Base-by-base conservation (phyloP, 2,888 invertebrate genomes). In the Anaspis maculata region DNA sequence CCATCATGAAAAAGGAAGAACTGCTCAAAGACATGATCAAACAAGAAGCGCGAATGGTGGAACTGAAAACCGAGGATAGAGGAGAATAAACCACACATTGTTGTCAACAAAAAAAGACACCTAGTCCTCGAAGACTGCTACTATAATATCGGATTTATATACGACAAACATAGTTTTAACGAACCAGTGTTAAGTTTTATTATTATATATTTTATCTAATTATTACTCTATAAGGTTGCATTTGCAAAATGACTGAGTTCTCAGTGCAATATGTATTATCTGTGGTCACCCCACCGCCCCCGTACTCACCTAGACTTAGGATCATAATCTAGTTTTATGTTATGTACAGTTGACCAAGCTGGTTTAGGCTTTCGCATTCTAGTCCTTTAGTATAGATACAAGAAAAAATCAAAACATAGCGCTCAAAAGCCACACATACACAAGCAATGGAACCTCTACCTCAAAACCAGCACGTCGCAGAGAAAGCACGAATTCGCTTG, bases 1-100 rank as follows among this genome's bases (percentile, higher is more conserved):
- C 72, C 45, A 71, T 73, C 51, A 69, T 72, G 44, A 77, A 77
- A 56, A 70, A 76, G 52, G 76, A 78, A 62, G 74, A 73, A 62
- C 61, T 54, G 45, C 61, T 67, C 63, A 62, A 54, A 15, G 52
- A 56, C 23, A 45, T 39, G 19, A 43, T 54, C 22, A 52, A 54
- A 25, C 51, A 52, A 25, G 64, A 64, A 34, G 48, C 43, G 30
- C 69, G 72, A 59, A 67, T 67, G 51, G 69, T 72, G 67, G 67
- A n/a, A n/a, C n/a, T 66, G 52, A 59, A n/a, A n/a, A n/a, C n/a
- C n/a, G n/a, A n/a, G n/a, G n/a, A n/a, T n/a, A n/a, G n/a, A n/a
- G n/a, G n/a, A n/a, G n/a, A n/a, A n/a, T n/a, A n/a, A n/a, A n/a
- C n/a, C n/a, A n/a, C n/a, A n/a, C n/a, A n/a, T n/a, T n/a, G n/a